Evolutionary conservation across 1,140 invertebrate species (phyloP).

Genomic region (Phthorimaea operculella): DNA sequence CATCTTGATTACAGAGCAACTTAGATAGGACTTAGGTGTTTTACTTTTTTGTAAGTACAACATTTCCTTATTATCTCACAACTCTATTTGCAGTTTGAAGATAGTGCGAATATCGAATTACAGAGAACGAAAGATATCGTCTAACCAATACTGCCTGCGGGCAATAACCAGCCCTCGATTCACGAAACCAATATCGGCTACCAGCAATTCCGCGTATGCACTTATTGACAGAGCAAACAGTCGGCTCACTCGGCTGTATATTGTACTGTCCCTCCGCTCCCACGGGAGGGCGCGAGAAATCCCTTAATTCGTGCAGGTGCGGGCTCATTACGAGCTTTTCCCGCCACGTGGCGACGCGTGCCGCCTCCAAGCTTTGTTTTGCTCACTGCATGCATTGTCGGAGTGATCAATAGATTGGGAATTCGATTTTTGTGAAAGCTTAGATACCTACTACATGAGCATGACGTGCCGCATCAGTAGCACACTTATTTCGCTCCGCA

Average conservation of each 20-base stretch:
- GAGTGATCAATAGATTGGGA: too few species aligned
- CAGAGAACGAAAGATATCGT: too few species aligned
- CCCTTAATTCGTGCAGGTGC: slow-evolving; percentile 65
- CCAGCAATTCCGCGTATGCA: slow-evolving; percentile 12
- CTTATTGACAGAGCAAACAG: slow-evolving; percentile 56
- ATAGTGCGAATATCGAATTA: too few species aligned
- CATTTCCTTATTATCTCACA: too few species aligned
- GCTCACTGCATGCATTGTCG: slow-evolving; percentile 29
- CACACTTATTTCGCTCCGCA: too few species aligned
- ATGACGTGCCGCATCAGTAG: slow-evolving; percentile 12
- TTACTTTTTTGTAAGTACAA: too few species aligned
- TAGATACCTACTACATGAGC: not conserved
- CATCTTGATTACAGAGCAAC: too few species aligned
- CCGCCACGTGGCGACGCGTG: slow-evolving; percentile 55
- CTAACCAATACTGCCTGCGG: too few species aligned
- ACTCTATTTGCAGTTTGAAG: too few species aligned
- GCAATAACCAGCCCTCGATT: too few species aligned
- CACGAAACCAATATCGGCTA: too few species aligned
- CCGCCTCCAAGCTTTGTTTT: slow-evolving; percentile 23
- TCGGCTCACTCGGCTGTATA: slow-evolving; percentile 16
- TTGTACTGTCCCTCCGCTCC: slow-evolving; percentile 33
- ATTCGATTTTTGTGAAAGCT: not conserved
- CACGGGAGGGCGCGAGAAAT: slow-evolving; percentile 67
- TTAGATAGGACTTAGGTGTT: too few species aligned
- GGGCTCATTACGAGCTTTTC: slow-evolving; percentile 59